Conservation (phyloP, 2,888 invertebrate genomes). For the Polylopha cassiicola region DNA sequence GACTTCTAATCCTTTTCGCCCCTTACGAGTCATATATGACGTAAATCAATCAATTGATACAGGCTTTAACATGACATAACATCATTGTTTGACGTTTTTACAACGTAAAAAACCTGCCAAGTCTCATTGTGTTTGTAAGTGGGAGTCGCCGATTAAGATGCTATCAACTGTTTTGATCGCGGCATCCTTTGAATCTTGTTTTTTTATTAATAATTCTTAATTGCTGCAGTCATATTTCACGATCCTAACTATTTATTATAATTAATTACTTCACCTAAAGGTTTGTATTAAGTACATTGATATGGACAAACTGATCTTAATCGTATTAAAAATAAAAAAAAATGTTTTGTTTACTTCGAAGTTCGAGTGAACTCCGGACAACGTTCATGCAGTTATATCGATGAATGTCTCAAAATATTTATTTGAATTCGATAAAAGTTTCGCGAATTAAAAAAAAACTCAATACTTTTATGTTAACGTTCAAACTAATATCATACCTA, state of each 20-base stretch:
- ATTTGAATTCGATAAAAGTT: no score
- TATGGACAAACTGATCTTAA: no score
- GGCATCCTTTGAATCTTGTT: constrained; percentile 48
- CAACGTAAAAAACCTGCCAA: constrained; percentile 38
- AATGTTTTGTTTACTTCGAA: no score
- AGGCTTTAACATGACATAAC: constrained; percentile 59
- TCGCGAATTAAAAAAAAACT: no score
- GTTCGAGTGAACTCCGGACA: no score
- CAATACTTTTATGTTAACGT: no score
- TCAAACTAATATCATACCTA: no score
- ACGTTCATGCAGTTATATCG: no score
- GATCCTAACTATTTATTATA: constrained; percentile 9
- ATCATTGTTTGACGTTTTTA: constrained; percentile 56
- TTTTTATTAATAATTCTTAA: constrained; percentile 30
- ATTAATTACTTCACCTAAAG: no score
- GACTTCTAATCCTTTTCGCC: constrained; percentile 1
- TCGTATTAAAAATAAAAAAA: no score
- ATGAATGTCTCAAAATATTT: no score
- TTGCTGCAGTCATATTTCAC: constrained; percentile 22
- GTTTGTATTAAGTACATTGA: no score
- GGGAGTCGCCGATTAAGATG: constrained; percentile 61
- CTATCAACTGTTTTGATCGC: constrained; percentile 53
- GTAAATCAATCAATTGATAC: constrained; percentile 59
- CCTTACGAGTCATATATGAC: constrained; percentile 40
- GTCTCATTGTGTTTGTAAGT: constrained; percentile 49